Base-by-base conservation (phyloP, 1,140 invertebrate genomes). In the Pseudomyrmex cubaensis region DNA sequence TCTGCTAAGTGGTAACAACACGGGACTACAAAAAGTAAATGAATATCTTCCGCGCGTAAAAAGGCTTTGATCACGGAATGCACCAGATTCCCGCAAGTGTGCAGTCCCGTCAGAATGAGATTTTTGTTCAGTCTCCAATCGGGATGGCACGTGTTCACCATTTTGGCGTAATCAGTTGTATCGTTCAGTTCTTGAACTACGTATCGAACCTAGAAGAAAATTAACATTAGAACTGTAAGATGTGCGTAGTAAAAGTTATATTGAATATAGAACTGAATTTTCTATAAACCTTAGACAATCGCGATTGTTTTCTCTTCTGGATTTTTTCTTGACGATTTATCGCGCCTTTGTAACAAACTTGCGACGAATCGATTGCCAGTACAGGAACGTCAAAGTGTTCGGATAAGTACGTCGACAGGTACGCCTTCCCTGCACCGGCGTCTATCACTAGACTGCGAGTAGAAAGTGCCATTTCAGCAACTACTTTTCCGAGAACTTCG, bases 1-100 rank as follows among this genome's bases (percentile, higher is more conserved):
- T 96, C 95, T 85, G 98, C 92, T 87, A 98, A 95, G 95, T 99
- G 96, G 94, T 98, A 99, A 92, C 98, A 99, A 91, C 98, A 99
- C 0, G 97, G 97, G 52, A 99, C 97, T 89, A 97, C 97, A 72
- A 97, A 97, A 0, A 98, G 89, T 0, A 95, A 95, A 82, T 93
- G 94, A 5, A 96, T 95, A 22, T 94, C 90, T 1, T 93, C 78
- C 88, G 95, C 95, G 15, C 94, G 88, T 25, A 95, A 90, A 92
- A 98, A 99, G 15, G 98, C 95, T 88, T 96, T 95, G 0, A 99
- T 93, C 80, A 97, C 96, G 7, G 96, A 96, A 5, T 97, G 94
- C 1, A 97, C 96, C 3, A 99, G 94, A 92, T 98, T 96, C 0
- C 98, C 98, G 94, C 98, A 99, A 0, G 98, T 98, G 92, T 99